phyloP scores from a whole-genome alignment of 2,888 invertebrate species.

The Thymelicus sylvestris region DNA sequence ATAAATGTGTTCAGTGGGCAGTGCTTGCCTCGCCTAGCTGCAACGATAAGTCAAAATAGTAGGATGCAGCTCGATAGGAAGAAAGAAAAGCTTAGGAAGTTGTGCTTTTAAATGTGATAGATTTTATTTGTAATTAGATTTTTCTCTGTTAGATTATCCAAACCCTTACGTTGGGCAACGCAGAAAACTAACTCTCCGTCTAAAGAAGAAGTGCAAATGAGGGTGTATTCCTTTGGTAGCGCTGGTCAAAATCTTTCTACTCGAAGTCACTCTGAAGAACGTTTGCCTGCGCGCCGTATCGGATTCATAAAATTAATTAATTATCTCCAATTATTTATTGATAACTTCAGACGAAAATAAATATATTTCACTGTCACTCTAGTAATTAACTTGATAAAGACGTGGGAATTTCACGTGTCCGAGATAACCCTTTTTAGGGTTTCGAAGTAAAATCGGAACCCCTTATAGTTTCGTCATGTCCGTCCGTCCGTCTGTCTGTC shows the following conservation, averaged over 20 bases:
- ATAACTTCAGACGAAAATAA: conserved; percentile 9
- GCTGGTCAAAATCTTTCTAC: conserved; percentile 46
- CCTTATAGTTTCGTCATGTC: no score
- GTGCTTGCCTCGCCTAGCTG: background rate
- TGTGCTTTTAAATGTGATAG: no score
- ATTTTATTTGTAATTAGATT: conserved; percentile 2
- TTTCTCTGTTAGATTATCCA: conserved; percentile 60
- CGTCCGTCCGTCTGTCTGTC: no score
- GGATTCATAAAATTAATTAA: conserved; percentile 53
- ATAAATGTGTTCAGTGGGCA: conserved; percentile 8
- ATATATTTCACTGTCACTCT: background rate
- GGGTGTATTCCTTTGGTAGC: conserved; percentile 71
- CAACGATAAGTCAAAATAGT: background rate
- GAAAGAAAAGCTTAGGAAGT: no score
- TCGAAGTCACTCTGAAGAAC: conserved; percentile 46
- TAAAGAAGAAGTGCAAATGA: conserved; percentile 68
- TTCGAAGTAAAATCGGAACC: no score
- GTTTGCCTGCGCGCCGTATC: conserved; percentile 57
- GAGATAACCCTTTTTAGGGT: background rate
- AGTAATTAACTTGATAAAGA: background rate
- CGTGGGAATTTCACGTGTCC: background rate
- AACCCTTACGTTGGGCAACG: conserved; percentile 75
- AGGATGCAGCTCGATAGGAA: no score
- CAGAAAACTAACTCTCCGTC: conserved; percentile 73
- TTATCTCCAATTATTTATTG: conserved; percentile 12